Evolutionary conservation across 1,140 invertebrate species (phyloP).

Genomic region (Megalonaias nervosa): DNA sequence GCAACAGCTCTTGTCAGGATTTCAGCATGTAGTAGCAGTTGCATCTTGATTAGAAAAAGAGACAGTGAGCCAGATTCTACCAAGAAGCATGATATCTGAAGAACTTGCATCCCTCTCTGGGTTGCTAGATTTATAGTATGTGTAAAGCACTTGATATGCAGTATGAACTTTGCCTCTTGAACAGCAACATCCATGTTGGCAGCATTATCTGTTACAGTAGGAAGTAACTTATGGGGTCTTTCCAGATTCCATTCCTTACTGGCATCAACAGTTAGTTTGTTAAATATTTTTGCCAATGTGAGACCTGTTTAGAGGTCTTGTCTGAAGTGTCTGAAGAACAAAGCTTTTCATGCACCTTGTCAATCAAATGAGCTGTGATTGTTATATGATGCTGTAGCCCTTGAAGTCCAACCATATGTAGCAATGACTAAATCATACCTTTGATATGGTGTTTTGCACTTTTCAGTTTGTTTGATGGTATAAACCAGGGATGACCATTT

Average conservation of each 20-base stretch:
- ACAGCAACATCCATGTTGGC: conserved; percentile 13
- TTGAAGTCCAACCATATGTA: conserved; percentile 51
- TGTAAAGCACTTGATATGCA: conserved; percentile 33
- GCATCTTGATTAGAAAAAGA: conserved; percentile 26
- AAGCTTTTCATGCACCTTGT: conserved; percentile 36
- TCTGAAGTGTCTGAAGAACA: conserved; percentile 37
- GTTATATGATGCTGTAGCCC: conserved; percentile 41
- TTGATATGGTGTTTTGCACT: conserved; percentile 12
- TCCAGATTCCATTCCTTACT: conserved; percentile 36
- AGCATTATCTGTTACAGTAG: conserved; percentile 15
- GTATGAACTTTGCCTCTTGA: conserved; percentile 9
- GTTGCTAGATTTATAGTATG: background rate
- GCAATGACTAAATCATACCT: conserved; percentile 36
- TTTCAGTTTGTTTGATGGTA: conserved; percentile 30
- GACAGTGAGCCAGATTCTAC: conserved; percentile 13
- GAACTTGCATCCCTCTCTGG: background rate
- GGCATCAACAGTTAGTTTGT: background rate
- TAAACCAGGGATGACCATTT: conserved; percentile 39
- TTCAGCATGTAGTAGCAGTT: conserved; percentile 26
- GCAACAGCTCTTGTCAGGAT: conserved; percentile 27
- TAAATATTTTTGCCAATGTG: too few relatives aligned
- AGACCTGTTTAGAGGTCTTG: background rate
- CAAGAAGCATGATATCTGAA: conserved; percentile 1
- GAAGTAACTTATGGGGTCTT: conserved; percentile 27
- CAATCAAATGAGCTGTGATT: conserved; percentile 50